Base-by-base conservation (phyloP, 2,113 vertebrate genomes). In the Oreocharis arfaki region DNA sequence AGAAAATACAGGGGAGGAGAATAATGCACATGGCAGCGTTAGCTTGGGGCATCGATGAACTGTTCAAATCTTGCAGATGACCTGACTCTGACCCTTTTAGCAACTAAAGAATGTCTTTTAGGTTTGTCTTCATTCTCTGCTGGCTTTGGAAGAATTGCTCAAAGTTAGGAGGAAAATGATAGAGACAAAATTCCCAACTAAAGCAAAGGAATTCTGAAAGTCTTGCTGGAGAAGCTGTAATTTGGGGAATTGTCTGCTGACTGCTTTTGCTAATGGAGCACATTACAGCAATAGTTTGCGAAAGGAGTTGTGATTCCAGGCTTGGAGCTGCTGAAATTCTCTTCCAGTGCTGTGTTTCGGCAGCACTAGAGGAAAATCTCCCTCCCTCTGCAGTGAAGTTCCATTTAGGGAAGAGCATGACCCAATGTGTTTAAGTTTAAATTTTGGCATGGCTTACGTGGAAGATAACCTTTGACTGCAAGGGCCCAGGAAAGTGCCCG, bases 401-500 rank as follows among this genome's bases (percentile, higher is more conserved):
- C 85, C 37, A 11, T 22, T 28, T 53, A 86, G 60, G 78, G 35
- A 78, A 88, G 67, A 86, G 56, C 20, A 18, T 60, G 83, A 89
- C 69, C 37, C 52, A 75, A 20, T 2, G 1, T 44, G 44, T 78
- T 89, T 84, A 78, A 90, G 30, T 61, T 85, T 80, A 70, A 90
- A 81, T 71, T 96, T 90, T 94, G 88, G 65, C 86, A 87, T 20
- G 24, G 52, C 35, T 94, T 81, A 49, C 0, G 1, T 64, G 53
- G 73, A 35, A 92, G 95, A 95, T 92, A 93, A 96, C 90, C 93
- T 97, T 94, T 96, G 88, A 84, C 90, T 94, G 83, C 56, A 37
- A 88, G 49, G 68, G 85, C 64, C 65, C 33, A 63, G 92, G 52
- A 68, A 97, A 68, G 79, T 3, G 0, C 69, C 90, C 22, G 0